Evolutionary conservation across 2,797 vertebrate species (phyloP), one percentile per base, ranked within the genome.

Genomic region (Morus bassanus): DNA sequence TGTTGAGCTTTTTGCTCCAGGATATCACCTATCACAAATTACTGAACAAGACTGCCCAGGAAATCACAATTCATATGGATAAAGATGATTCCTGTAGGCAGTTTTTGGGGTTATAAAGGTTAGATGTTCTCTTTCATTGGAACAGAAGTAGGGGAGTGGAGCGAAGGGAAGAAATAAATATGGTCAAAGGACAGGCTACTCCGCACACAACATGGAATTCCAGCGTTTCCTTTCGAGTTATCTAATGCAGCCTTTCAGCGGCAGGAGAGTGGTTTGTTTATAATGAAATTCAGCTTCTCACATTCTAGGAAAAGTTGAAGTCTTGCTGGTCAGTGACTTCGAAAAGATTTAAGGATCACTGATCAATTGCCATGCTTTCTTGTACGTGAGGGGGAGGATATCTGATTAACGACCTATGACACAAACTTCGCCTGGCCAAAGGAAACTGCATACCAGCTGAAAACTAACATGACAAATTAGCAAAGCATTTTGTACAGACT

Each of bases 371-470:
- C 31, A 9, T 80, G 63, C 39, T 88, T 87, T 75, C 72, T 80
- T 91, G 81, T 64, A 63, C 0, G 0, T 45, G 61, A 85, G 16
- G 35, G 27, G 76, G 37, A 75, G 63, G 82, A 33, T 37, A 77
- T n/a, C 65, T 92, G 85, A 84, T 92, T 95, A 83, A 91, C 91
- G 91, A 85, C 84, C 81, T 92, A 24, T 75, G 92, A 88, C 89
- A 95, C 31, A 76, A 30, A 54, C 69, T 83, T 95, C 91, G 93
- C 92, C 82, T 78, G 73, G 92, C 73, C 19, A 2, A 50, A 57
- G 63, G 76, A 89, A 91, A 72, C 65, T 88, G 65, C 85, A 63
- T 91, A 54, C 82, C 69, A 78, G 43, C 57, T 51, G 72, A 93
- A 88, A 54, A 16, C 78, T n/a, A 39, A 51, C 50, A 75, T 91